Base-by-base conservation (phyloP, 92 coral and sea anemone genomes). In the Actinostola sp. region DNA sequence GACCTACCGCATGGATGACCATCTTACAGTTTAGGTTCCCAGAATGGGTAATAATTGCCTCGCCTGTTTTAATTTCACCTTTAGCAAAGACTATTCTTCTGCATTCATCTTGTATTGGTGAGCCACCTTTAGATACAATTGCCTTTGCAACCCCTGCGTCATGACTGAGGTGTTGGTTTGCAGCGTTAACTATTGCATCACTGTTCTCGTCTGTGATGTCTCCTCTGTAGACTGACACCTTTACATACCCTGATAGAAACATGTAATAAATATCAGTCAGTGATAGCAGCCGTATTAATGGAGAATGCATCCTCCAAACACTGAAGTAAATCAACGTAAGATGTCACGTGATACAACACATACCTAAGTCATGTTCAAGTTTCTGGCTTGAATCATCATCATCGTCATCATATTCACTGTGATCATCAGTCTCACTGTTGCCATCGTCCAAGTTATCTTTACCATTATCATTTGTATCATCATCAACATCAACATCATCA, bases 131-230 rank as follows among this genome's bases (percentile, higher is more conserved):
- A 42, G 78, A 72, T 17, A 82, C 83, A 11, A 93, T 93, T n/a
- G 98, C 93, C 38, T 57, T 70, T 23, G 98, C 93, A 8, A 93
- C 80, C 15, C 97, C 98, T 29, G 81, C 92, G 1, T 32, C 70
- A 29, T 87, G 98, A 2, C 13, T 24, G 0, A 93, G 79, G 13
- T 31, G 56, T 3, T 26, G 65, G 39, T 93, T 80, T 14, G 98
- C 88, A 12, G 97, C 84, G 61, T 91, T 93, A 0, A 93, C 98
- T 32, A 93, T 78, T 15, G 62, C 90, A 65, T 93, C 97, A 32
- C 76, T 88, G 0, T 27, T 57, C 61, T 82, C 89, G 21, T 55
- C 69, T 36, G 93, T 82, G 23, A 93, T 82, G 68, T 93, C 97
- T 19, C 92, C 98, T 64, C 72, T 76, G 77, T 85, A 86, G 31